Evolutionary conservation across 2,888 invertebrate species (phyloP).

Genomic region (Melinaea menophilus): DNA sequence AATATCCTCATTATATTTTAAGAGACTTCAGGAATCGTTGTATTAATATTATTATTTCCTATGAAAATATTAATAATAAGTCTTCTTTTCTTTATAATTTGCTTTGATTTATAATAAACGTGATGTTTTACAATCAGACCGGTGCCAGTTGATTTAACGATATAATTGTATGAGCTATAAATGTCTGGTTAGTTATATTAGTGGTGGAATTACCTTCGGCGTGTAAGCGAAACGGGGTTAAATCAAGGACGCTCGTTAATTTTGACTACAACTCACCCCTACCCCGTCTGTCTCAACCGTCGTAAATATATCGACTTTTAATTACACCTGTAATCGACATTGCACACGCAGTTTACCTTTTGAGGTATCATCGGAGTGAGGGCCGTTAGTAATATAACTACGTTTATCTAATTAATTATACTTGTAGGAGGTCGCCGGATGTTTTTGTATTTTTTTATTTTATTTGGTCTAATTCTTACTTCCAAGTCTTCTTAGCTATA

Average conservation of each 20-base stretch:
- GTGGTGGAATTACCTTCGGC: background rate
- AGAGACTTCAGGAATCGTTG: slow-evolving; percentile 16
- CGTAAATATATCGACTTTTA: slow-evolving; percentile 72
- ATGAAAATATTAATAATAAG: slow-evolving; percentile 4
- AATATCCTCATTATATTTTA: slow-evolving; percentile 18
- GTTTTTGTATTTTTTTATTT: too few relatives aligned
- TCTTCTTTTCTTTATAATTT: background rate
- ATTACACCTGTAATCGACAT: slow-evolving; percentile 67
- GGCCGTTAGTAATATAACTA: slow-evolving; percentile 17
- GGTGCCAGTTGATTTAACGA: background rate
- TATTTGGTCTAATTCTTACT: too few relatives aligned
- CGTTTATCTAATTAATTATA: background rate
- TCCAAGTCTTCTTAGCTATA: too few relatives aligned
- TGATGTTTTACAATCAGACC: background rate
- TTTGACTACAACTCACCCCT: slow-evolving; percentile 46
- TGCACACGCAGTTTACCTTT: slow-evolving; percentile 52
- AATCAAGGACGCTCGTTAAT: slow-evolving; percentile 69
- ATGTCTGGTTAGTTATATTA: slow-evolving; percentile 2
- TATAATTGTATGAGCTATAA: background rate
- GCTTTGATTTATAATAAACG: too few relatives aligned
- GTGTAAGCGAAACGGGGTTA: slow-evolving; percentile 52
- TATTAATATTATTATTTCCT: background rate
- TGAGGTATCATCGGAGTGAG: slow-evolving; percentile 25
- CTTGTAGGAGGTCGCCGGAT: background rate
- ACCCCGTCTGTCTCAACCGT: slow-evolving; percentile 67